Evolutionary conservation across 1,140 invertebrate species (phyloP), one percentile per base, ranked within the genome.

Genomic region (Ephestia elutella): DNA sequence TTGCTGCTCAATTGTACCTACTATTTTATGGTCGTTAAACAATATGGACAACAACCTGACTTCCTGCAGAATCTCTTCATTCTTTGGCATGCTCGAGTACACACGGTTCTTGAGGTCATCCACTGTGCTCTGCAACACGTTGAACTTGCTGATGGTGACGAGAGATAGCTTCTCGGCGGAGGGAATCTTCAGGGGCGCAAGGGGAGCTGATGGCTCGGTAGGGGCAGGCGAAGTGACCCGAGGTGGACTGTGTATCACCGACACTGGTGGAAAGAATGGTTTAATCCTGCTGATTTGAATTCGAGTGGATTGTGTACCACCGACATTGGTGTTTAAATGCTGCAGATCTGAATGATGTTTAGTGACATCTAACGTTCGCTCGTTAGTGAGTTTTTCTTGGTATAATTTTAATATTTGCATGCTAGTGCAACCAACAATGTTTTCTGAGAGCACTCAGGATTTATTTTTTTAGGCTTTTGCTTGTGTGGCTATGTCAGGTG

Each of bases 51-150:
- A n/a, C n/a, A 32, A 86, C 85, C 82, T 78, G 20, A 87, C 85
- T 79, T 85, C 82, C 55, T 86, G 76, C 32, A 87, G 63, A 51
- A 87, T 85, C 9, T 80, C 65, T 53, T 86, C 80, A 62, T 87
- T 87, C 56, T 78, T 86, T 8, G 82, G 85, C 18, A 83, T 75
- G 21, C 73, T 85, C 1, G 82, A 82, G 21, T 86, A 87, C 0
- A 87, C 82, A 8, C 78, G 71, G n/a, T 74, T 75, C 57, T 75
- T 86, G 0, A 87, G 60, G 50, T 87, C 82, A 44, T 79, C 71
- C 9, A 87, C 85, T 1, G 68, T 59, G 49, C 54, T 73, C 54
- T 84, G 82, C 17, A 87, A 70, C 3, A 80, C 13, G 56, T 86
- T 86, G 21, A 87, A 87, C 35, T 81, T 86, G 70, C 80, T 82